A percentile compares a stretch with the other conserved stretches of the same genome.
phyloP scores from a whole-genome alignment of 2,797 vertebrate species.

The Trachurus trachurus region DNA sequence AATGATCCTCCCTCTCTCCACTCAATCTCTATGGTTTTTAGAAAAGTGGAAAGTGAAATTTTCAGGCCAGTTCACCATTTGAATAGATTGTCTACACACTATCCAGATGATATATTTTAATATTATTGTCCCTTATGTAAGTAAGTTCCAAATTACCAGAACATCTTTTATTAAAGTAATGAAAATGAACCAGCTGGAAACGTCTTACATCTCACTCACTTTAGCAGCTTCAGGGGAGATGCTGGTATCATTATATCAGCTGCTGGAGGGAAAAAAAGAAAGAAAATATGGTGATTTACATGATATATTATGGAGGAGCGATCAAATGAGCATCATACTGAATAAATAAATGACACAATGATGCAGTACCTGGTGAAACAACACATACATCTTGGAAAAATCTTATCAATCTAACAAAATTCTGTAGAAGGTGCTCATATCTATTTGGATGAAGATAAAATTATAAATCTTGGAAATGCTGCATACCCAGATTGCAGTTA shows the following conservation, averaged over 20 bases:
- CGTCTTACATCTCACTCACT: neutral
- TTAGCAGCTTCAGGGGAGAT: conserved; percentile 1
- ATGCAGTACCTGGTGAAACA: neutral
- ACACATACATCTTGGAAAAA: neutral
- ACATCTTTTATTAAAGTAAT: neutral
- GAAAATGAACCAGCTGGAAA: neutral
- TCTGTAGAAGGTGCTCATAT: neutral
- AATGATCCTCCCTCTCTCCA: neutral
- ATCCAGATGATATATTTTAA: neutral
- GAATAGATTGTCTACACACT: neutral
- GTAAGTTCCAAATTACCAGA: neutral
- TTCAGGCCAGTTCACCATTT: neutral
- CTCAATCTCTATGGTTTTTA: too few relatives aligned
- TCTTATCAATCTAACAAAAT: neutral
- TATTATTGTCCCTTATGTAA: neutral
- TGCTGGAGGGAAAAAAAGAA: neutral
- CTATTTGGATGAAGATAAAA: neutral
- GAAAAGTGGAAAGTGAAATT: neutral
- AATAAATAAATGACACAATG: neutral
- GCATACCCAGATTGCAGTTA: neutral
- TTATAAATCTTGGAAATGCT: neutral
- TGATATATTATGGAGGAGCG: neutral
- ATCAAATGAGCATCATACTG: neutral
- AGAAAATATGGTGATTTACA: neutral
- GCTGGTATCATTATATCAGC: neutral